phyloP scores from a whole-genome alignment of 2,797 vertebrate species.

The Lophotriccus pileatus region DNA sequence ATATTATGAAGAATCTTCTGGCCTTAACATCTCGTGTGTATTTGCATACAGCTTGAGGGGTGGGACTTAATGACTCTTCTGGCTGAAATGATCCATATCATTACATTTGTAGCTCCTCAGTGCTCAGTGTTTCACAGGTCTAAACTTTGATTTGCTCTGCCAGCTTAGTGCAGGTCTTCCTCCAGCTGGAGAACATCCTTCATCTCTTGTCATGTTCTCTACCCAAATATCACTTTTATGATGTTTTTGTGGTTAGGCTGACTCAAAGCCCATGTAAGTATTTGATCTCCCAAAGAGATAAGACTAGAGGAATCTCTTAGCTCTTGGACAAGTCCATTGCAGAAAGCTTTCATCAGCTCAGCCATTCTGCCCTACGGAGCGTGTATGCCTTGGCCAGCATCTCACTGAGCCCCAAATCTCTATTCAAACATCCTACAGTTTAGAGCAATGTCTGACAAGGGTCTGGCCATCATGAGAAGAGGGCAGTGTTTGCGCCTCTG shows the following conservation, averaged over 20 bases:
- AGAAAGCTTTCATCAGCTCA: not conserved
- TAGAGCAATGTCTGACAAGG: not conserved
- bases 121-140: not conserved
- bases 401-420: not conserved
- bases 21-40: not conserved
- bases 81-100: not conserved
- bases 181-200: not conserved
- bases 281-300: not conserved
- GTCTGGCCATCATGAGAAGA: not conserved
- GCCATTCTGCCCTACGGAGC: rapidly evolving
- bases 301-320: not conserved
- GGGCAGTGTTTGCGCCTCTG: not conserved
- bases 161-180: not conserved
- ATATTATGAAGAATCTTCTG: not conserved
- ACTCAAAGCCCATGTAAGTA: not conserved
- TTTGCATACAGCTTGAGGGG: not conserved
- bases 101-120: not conserved
- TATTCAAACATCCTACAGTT: not conserved
- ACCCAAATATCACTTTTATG: not conserved
- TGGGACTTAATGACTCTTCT: not conserved
- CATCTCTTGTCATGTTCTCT: not conserved
- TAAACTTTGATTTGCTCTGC: not conserved
- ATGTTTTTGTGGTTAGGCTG: not conserved
- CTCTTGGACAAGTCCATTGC: not conserved
- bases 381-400: not conserved